Base-by-base conservation (phyloP, 2,888 invertebrate species). In the Hydroisotoma schaefferi region DNA sequence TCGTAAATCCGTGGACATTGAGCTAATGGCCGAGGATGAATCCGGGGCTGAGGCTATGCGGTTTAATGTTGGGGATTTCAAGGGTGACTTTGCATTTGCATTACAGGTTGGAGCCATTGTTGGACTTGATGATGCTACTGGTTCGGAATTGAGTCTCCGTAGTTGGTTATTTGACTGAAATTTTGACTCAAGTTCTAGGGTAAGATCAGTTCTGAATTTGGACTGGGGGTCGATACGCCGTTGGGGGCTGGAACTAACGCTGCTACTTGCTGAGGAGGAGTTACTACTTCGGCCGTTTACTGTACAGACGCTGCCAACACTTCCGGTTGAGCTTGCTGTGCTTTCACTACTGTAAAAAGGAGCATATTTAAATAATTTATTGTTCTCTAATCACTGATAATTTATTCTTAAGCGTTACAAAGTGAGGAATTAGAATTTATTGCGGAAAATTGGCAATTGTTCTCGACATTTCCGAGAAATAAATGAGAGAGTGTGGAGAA, bases 261-360 rank as follows among this genome's bases (percentile, higher is more conserved):
- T 46, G 18, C 52, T 44, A 38, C 23, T 44, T 20, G 47, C 54
- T 22, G 48, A 37, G 49, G 20, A 37, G 27, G n/a, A 18, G 28
- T 52, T 28, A 37, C 53, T 51, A 8, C 27, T 44, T 28, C 33
- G 55, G 49, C 37, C 51, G 43, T 67, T 67, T 29, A 67, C 63
- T n/a, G 67, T 67, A 37, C 67, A 67, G 47, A 67, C 63, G 33
- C 67, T 67, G 44, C 67, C 67, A 33, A 56, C 61, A 18, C 66
- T 66, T 46, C 58, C 60, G 12, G 46, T 54, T 27, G 65, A 63
- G 38, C 65, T 66, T 29, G 67, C 54, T 26, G 67, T 60, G 51
- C 67, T 67, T 59, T 59, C 61, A 53, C 67, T 67, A 55, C 8
- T 28, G 15, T 40, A 22, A 43, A 58, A 44, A 8, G 6, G 25